phyloP scores from a whole-genome alignment of 2,113 vertebrate species.

The Falcunculus frontatus region DNA sequence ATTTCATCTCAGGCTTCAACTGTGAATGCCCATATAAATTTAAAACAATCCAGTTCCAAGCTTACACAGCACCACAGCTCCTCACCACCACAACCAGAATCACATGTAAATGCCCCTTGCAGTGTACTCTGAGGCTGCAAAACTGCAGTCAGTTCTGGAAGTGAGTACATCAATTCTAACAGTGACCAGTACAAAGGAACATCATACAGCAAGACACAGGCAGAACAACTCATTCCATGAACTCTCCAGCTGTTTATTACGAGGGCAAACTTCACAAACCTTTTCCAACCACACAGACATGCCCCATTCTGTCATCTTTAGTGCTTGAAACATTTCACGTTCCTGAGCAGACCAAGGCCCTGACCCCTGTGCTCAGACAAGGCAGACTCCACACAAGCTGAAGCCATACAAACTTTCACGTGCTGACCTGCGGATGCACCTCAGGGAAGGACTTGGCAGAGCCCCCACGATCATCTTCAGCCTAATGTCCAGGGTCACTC shows the following conservation, averaged over 20 bases:
- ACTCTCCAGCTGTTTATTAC: neutral
- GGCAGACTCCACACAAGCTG: constrained; percentile 1
- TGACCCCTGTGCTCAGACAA: neutral
- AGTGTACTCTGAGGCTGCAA: neutral
- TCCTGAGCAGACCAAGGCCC: neutral
- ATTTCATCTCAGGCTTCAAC: neutral
- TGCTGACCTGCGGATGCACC: neutral
- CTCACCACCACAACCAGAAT: neutral
- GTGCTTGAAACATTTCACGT: neutral
- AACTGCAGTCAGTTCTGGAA: neutral
- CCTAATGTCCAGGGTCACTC: neutral
- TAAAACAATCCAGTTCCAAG: neutral
- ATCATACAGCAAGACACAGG: neutral
- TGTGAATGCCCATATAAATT: neutral
- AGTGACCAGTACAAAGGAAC: neutral
- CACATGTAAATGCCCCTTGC: neutral
- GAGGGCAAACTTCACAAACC: neutral
- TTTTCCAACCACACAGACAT: neutral
- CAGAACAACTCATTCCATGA: neutral
- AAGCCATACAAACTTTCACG: neutral
- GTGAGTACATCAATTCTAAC: neutral
- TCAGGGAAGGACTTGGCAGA: constrained; percentile 24
- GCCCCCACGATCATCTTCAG: constrained; percentile 17
- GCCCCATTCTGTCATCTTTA: neutral
- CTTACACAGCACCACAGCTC: neutral